Percentiles rank a stretch among this genome's conserved stretches.
These are phyloP conservation scores for Mnemiopsis leidyi DNA, from an alignment of 37 sponge, comb jelly and placozoan genomes.

Conservation along the genomic window DNA sequence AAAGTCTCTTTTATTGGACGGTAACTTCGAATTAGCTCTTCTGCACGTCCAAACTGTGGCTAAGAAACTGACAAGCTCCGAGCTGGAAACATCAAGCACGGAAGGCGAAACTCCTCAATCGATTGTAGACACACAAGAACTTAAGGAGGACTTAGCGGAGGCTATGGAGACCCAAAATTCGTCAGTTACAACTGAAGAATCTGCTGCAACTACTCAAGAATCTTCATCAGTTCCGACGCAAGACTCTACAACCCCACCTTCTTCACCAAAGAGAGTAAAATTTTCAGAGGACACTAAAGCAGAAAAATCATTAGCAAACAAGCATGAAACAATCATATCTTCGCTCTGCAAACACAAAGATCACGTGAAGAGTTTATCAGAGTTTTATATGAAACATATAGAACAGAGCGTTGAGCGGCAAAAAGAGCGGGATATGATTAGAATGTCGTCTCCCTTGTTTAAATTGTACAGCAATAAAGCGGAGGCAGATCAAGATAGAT, in stretches of 20 bases:
- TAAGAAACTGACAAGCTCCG: background rate
- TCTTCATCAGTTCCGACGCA: too few relatives aligned
- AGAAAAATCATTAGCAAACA: background rate
- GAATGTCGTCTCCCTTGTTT: background rate
- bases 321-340: slow-evolving; percentile 2
- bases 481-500: background rate
- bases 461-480: background rate
- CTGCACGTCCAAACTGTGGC: background rate
- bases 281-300: background rate
- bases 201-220: background rate
- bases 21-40: slow-evolving; percentile 34
- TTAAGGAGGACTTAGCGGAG: background rate
- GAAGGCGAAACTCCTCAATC: background rate
- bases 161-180: slow-evolving; percentile 28
- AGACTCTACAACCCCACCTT: background rate
- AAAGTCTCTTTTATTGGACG: slow-evolving; percentile 16
- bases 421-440: background rate
- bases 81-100: background rate
- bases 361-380: background rate
- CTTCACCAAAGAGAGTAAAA: background rate
- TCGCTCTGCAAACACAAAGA: background rate
- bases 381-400: slow-evolving; percentile 23
- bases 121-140: background rate
- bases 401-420: background rate
- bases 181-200: background rate